A percentile compares a stretch with the other conserved stretches of the same genome.
These are phyloP conservation scores for Halictus ligatus DNA, from an alignment of 2,888 invertebrate species.

Conservation along the genomic window DNA sequence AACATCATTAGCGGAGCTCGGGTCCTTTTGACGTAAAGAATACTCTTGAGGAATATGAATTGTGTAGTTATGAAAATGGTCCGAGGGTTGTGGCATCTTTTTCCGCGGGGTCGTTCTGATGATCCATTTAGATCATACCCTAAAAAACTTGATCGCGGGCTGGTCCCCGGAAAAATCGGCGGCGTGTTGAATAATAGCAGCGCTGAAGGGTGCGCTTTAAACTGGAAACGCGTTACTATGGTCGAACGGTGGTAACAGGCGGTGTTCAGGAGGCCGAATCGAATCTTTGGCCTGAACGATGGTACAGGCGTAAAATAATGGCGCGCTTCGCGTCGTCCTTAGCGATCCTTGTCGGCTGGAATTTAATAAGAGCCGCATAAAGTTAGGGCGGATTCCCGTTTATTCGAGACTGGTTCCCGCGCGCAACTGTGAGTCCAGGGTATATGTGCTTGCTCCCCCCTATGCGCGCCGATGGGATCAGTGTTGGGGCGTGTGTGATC, in stretches of 20 bases:
- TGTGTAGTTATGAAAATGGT: background rate
- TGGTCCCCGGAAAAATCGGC: background rate
- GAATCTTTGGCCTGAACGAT: constrained; percentile 55
- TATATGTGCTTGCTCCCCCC: constrained; percentile 50
- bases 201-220: constrained; percentile 1
- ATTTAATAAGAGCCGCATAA: constrained; percentile 79
- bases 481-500: constrained; percentile 14
- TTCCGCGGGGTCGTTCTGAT: background rate
- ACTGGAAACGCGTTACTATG: constrained; percentile 26
- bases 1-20: too few relatives aligned
- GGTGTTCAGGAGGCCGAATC: constrained; percentile 49
- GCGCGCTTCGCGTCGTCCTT: constrained; percentile 63
- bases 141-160: background rate
- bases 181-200: constrained; percentile 5
- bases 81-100: background rate
- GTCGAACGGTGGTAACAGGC: background rate
- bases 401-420: constrained; percentile 66
- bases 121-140: background rate
- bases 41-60: too few relatives aligned
- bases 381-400: constrained; percentile 71
- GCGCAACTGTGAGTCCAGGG: constrained; percentile 42
- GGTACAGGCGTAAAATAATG: constrained; percentile 62
- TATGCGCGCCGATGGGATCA: background rate
- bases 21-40: too few relatives aligned
- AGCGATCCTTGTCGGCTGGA: constrained; percentile 74